phyloP scores from a whole-genome alignment of 1,140 invertebrate genomes.

The Ostrea edulis region DNA sequence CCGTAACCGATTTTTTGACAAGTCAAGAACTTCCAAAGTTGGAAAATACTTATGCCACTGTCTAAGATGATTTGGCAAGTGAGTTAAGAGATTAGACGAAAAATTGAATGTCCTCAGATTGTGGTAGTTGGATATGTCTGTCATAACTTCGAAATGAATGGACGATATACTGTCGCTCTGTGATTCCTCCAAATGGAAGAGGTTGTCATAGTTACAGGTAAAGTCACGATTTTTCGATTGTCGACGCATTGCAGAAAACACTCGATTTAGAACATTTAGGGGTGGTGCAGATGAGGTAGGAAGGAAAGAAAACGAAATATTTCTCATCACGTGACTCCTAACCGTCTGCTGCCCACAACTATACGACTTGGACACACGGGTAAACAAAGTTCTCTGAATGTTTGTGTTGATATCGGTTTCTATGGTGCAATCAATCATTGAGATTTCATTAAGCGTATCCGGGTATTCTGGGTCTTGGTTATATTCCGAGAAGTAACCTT shows the following conservation, averaged over 20 bases:
- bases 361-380: neutral
- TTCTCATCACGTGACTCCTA: slow-evolving; percentile 11
- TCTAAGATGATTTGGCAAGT: neutral
- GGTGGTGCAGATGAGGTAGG: neutral
- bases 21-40: slow-evolving; percentile 19
- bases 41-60: slow-evolving; percentile 39
- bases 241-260: neutral
- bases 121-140: neutral
- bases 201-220: slow-evolving; percentile 10
- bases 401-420: slow-evolving; percentile 14
- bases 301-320: slow-evolving; percentile 30
- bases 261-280: neutral
- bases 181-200: neutral
- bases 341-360: slow-evolving; percentile 33
- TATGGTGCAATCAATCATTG: slow-evolving; percentile 13
- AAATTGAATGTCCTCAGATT: slow-evolving; percentile 31
- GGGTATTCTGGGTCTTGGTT: neutral
- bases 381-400: slow-evolving; percentile 13
- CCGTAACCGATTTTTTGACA: slow-evolving; percentile 18
- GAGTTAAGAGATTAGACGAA: slow-evolving; percentile 9
- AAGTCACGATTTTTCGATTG: slow-evolving; percentile 7
- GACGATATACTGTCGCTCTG: slow-evolving; percentile 19
- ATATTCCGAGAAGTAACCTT: slow-evolving; percentile 30
- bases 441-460: neutral
- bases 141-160: slow-evolving; percentile 3